These are phyloP conservation scores for Acanthosepion pharaonis DNA, from an alignment of 2,888 invertebrate genomes.

Conservation along the genomic window DNA sequence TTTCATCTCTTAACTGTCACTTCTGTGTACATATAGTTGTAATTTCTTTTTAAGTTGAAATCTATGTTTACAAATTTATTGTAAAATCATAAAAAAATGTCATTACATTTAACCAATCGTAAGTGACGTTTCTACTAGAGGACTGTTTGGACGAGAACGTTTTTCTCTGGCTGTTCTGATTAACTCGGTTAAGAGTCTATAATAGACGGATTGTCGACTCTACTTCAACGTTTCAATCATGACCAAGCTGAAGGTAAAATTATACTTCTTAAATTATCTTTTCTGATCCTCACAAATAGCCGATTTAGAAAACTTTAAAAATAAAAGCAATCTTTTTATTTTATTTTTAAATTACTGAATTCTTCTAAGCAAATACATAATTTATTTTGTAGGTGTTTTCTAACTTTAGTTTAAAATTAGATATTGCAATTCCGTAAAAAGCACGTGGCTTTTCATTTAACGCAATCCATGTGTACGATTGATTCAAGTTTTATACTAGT, in stretches of 20 bases:
- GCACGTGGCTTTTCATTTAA: no score
- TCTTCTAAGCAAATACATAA: no score
- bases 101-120: background rate
- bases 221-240: background rate
- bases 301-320: no score
- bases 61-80: no score
- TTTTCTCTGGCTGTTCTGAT: background rate
- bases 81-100: background rate
- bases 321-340: no score
- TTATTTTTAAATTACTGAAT: no score
- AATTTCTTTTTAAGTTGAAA: background rate
- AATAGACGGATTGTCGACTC: background rate
- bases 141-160: background rate
- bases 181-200: background rate
- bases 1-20: background rate
- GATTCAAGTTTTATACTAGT: no score
- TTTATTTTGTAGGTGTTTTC: no score
- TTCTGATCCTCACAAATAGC: background rate
- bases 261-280: background rate
- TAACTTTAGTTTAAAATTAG: no score
- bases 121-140: background rate
- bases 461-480: no score
- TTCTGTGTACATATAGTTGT: background rate
- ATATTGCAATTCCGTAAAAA: no score
- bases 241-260: background rate